Evolutionary conservation across 2,888 invertebrate species (phyloP).

Genomic region (Uloborus plumipes): DNA sequence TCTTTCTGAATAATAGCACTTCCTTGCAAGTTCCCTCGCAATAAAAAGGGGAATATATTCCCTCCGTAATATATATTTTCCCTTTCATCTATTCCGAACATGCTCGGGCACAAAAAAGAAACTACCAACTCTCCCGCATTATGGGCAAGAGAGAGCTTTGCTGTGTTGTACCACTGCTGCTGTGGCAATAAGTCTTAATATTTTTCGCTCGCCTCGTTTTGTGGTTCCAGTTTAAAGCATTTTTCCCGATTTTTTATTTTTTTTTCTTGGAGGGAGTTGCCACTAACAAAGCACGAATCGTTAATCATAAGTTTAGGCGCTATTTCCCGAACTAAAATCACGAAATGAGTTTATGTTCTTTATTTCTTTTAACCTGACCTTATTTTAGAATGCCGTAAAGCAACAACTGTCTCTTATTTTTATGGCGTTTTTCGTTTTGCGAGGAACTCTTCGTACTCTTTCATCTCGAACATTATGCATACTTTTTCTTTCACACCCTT

Average conservation of each 20-base stretch:
- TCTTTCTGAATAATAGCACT: constrained; percentile 6
- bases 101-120: no score
- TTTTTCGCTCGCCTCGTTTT: constrained; percentile 22
- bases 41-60: constrained; percentile 4
- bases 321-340: constrained; percentile 28
- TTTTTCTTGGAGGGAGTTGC: background rate
- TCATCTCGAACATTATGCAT: constrained; percentile 38
- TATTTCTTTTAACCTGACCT: background rate
- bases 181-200: constrained; percentile 46
- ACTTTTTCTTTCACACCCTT: constrained; percentile 20
- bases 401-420: constrained; percentile 56
- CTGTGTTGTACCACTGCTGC: constrained; percentile 15
- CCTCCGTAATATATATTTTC: constrained; percentile 22
- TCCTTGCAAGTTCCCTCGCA: background rate
- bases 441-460: constrained; percentile 1
- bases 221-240: constrained; percentile 1
- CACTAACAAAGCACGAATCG: constrained; percentile 35
- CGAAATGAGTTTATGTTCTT: constrained; percentile 27
- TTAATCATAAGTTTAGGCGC: constrained; percentile 51
- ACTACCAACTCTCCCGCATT: no score
- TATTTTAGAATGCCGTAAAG: constrained; percentile 19
- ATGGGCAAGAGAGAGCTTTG: constrained; percentile 13
- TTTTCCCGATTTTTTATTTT: background rate
- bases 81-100: constrained; percentile 3
- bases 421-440: constrained; percentile 5